phyloP scores from a whole-genome alignment of 2,113 vertebrate genomes.

The Trogon surrucura region DNA sequence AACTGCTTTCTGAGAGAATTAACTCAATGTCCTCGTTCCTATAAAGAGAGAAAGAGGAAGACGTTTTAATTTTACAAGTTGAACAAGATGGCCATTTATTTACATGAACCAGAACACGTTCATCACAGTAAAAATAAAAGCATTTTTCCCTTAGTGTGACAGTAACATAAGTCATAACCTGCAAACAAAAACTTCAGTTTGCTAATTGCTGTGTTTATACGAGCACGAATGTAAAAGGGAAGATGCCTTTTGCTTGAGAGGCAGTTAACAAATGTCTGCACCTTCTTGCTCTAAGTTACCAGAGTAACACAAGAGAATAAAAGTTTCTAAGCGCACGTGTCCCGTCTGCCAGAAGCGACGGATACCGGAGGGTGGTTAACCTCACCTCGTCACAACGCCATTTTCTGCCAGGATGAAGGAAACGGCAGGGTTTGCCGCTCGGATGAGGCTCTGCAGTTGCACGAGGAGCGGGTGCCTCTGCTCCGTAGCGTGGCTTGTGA shows the following conservation, averaged over 20 bases:
- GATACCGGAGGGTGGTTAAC: background rate
- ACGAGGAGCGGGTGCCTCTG: constrained; percentile 85
- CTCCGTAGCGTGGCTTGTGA: constrained; percentile 86
- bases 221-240: background rate
- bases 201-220: background rate
- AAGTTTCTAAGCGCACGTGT: background rate
- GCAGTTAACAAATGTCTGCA: background rate
- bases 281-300: background rate
- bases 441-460: constrained; percentile 88
- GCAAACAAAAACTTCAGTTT: background rate
- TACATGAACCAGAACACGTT: background rate
- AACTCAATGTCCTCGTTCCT: constrained; percentile 92
- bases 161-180: background rate
- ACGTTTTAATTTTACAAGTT: background rate
- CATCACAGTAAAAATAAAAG: background rate
- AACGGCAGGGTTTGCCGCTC: constrained; percentile 86
- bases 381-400: constrained; percentile 90
- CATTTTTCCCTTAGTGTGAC: background rate
- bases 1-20: constrained; percentile 90
- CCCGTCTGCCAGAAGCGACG: background rate
- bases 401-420: constrained; percentile 90
- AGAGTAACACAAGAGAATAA: background rate
- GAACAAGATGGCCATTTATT: background rate
- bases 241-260: background rate
- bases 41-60: constrained; percentile 49